A percentile compares a stretch with the other conserved stretches of the same genome.
Conservation (phyloP, 1,140 invertebrate species). For the Anastrepha ludens region DNA sequence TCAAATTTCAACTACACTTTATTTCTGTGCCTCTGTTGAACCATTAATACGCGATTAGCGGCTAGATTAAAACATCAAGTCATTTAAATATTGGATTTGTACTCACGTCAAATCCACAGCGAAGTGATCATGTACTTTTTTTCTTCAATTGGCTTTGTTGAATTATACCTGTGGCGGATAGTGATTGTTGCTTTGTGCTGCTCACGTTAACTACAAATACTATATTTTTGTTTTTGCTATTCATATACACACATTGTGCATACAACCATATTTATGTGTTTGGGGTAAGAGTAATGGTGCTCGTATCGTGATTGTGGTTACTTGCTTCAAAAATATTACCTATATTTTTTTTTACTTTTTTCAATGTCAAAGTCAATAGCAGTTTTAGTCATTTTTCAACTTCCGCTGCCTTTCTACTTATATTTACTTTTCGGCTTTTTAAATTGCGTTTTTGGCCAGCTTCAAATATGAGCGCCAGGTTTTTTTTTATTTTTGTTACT, state of each 20-base stretch:
- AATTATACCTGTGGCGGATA: neutral
- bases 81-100: neutral
- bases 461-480: too few relatives aligned
- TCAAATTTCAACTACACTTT: neutral
- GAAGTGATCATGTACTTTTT: neutral
- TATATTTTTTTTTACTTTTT: neutral
- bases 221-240: neutral
- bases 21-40: neutral
- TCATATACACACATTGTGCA: neutral
- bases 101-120: too few relatives aligned
- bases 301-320: neutral
- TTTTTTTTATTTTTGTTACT: too few relatives aligned
- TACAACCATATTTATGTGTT: neutral
- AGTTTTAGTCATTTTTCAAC: neutral
- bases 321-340: neutral
- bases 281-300: neutral
- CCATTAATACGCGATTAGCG: neutral
- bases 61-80: conserved; percentile 10
- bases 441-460: too few relatives aligned
- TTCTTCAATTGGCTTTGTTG: conserved; percentile 16
- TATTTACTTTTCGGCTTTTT: too few relatives aligned
- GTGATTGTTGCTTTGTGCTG: neutral
- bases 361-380: conserved; percentile 39
- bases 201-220: neutral
- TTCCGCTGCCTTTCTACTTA: too few relatives aligned